Evolutionary conservation across 2,797 vertebrate genomes (phyloP), one percentile per base, ranked within the genome.

Genomic region (Lithobates sylvaticus): DNA sequence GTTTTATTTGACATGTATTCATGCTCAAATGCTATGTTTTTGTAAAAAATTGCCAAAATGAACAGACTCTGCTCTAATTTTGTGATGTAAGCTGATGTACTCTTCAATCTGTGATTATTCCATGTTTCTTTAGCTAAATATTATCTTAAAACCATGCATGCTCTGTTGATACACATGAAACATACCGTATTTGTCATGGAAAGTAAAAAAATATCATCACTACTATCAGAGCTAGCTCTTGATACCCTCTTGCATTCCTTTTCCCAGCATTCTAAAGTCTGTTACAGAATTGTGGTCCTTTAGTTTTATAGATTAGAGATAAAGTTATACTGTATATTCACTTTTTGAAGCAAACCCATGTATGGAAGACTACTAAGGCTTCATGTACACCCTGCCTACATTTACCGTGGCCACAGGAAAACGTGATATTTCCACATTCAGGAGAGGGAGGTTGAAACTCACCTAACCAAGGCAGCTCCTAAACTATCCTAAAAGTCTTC

Each of bases 11-110:
- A 84, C 47, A 72, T 61, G 58, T 50, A 58, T 78, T 84, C 34
- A 70, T 72, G 29, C 44, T 78, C 75, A 26, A 78, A 44, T 78
- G 74, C 77, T 84, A 65, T 78, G 34, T 58, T 78, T 84, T 84
- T 64, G n/a, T 61, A 23, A 21, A 23, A 29, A 34, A 9, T 76
- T 44, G 83, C 83, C 83, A 84, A 84, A 72, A 64, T 67, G 15
- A 77, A 26, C 42, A 65, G 27, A 18, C 67, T 13, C 10, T 26
- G 50, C 42, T 72, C 76, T 78, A 34, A 78, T 78, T 61, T 78
- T 84, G 36, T 84, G 76, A 81, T 78, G 73, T 72, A 78, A 77
- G 67, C 61, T 50, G 58, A 74, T 65, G 78, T 77, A 73, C 78
- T 16, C 29, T 7, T 64, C 36, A 54, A 78, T 84, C 58, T 42